These are phyloP conservation scores for Dicentrarchus labrax DNA, from an alignment of 2,113 vertebrate species.

Conservation along the genomic window DNA sequence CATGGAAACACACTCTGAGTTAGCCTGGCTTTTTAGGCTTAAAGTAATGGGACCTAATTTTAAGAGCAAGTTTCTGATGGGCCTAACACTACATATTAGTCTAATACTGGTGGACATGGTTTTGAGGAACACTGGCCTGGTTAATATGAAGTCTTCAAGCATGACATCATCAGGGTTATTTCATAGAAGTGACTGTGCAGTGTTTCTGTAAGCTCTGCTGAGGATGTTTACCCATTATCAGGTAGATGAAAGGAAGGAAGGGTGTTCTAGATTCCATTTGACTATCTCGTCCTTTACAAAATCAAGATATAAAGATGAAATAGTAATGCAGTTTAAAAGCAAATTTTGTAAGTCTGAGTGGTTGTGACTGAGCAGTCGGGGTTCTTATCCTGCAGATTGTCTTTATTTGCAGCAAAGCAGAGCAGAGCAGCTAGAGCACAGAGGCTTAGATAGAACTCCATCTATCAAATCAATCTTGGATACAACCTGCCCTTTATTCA, in stretches of 20 bases:
- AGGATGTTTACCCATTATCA: not conserved
- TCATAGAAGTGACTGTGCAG: no score
- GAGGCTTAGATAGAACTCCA: conserved; percentile 7
- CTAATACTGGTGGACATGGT: not conserved
- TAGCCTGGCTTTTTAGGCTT: not conserved
- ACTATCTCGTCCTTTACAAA: not conserved
- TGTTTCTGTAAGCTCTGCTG: not conserved
- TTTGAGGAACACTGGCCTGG: not conserved
- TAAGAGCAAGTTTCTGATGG: not conserved
- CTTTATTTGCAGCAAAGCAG: conserved; percentile 39
- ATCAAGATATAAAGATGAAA: not conserved
- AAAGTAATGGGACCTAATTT: no score
- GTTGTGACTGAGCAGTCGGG: not conserved
- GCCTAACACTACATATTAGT: not conserved
- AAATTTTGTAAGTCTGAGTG: not conserved
- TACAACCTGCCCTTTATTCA: conserved; percentile 12
- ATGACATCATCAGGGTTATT: not conserved
- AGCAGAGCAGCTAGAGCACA: not conserved
- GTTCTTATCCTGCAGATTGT: conserved; percentile 9
- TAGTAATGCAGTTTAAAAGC: no score
- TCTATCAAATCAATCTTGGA: conserved; percentile 22
- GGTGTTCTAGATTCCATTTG: not conserved
- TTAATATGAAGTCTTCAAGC: not conserved
- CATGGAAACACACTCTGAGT: not conserved
- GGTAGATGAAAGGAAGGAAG: not conserved